Conservation (phyloP, 2,888 invertebrate species). For the Neocrepidodera transversa region DNA sequence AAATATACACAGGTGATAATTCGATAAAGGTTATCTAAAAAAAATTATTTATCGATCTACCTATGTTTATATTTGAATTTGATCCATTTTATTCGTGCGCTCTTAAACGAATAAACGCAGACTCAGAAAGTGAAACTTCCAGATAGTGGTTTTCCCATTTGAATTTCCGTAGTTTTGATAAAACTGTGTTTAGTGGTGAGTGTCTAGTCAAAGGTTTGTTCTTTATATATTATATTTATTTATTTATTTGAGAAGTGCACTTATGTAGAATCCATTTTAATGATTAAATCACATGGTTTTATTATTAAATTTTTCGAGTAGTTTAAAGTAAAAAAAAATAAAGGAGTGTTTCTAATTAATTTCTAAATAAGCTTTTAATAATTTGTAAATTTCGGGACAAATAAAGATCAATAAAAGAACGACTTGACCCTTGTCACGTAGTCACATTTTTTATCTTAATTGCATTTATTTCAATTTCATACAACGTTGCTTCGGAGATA, state of each 20-base stretch:
- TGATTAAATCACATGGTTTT: not conserved
- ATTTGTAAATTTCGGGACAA: too few species aligned
- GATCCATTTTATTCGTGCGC: not conserved
- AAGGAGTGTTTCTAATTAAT: too few species aligned
- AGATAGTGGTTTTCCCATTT: not conserved
- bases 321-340: too few species aligned
- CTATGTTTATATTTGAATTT: slow-evolving; percentile 4
- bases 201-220: not conserved
- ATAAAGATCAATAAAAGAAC: too few species aligned
- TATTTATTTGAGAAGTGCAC: too few species aligned
- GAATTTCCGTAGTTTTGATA: not conserved
- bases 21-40: not conserved
- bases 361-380: too few species aligned
- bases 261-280: not conserved
- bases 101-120: not conserved
- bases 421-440: too few species aligned
- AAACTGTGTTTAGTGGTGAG: not conserved
- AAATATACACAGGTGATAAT: not conserved
- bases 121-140: not conserved
- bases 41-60: slow-evolving; percentile 9
- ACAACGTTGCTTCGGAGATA: too few species aligned
- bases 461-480: too few species aligned
- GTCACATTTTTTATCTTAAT: too few species aligned
- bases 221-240: not conserved
- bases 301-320: too few species aligned